A percentile compares a stretch with the other conserved stretches of the same genome.
phyloP scores from a whole-genome alignment of 1,140 invertebrate species.

The Euglossa dilemma region DNA sequence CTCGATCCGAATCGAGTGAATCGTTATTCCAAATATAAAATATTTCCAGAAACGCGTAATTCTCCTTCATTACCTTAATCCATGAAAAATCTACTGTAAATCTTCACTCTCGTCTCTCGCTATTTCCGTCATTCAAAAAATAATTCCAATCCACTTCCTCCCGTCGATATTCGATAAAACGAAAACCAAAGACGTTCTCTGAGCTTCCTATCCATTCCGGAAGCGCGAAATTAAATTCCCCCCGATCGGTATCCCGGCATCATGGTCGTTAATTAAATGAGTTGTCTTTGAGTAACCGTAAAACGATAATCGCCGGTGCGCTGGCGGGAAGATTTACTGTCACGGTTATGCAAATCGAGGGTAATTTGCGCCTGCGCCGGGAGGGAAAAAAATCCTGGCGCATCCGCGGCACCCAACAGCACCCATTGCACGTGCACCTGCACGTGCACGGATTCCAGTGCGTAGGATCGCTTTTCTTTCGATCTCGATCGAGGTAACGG shows the following conservation, averaged over 20 bases:
- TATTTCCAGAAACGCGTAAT: no score
- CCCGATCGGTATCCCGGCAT: background rate
- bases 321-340: background rate
- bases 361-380: slow-evolving; percentile 24
- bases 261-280: background rate
- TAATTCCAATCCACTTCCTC: no score
- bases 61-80: no score
- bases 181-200: background rate
- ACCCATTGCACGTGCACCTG: slow-evolving; percentile 8
- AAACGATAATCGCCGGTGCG: slow-evolving; percentile 22
- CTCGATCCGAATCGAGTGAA: no score
- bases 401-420: background rate
- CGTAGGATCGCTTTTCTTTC: slow-evolving; percentile 40
- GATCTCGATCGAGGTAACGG: slow-evolving; percentile 32
- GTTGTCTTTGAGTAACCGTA: background rate
- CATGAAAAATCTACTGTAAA: no score
- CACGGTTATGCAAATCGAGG: slow-evolving; percentile 21
- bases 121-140: no score
- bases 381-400: background rate
- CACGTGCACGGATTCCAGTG: slow-evolving; percentile 36
- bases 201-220: background rate
- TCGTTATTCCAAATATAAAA: no score
- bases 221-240: background rate
- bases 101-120: no score
- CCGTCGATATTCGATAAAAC: no score